Base-by-base conservation (phyloP, 2,888 invertebrate species). In the Dasysyrphus tricinctus region DNA sequence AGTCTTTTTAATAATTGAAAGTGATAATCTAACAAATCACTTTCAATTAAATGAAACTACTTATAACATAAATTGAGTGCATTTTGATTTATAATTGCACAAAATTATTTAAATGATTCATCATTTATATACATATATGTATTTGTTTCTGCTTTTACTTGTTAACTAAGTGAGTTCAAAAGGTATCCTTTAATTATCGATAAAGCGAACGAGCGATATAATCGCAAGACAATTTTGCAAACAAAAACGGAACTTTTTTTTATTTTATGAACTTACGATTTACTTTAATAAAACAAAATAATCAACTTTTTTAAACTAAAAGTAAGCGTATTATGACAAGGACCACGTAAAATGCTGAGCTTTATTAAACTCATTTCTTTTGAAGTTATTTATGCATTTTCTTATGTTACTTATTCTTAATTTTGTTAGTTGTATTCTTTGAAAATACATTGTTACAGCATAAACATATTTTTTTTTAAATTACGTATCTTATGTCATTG, bases 151-250 rank as follows among this genome's bases (percentile, higher is more conserved):
- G 70, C 37, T 80, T 24, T 61, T 16, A 39, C n/a, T 74, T 72
- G 19, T 63, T 69, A 16, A 34, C 32, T 65, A 57, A 59, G 42
- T 77, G 44, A 74, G 73, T 77, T 82, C 42, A 44, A 78, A 77
- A 82, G 73, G 82, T 82, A 82, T 59, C 82, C 82, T 82, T 78
- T 67, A 61, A 39, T 6, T 49, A 63, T 59, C 67, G 34, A 44
- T 19, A 42, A 63, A 76, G 56, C 56, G 24, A 56, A 3, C 3
- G 24, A 24, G 29, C 14, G 24, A 56, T 14, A n/a, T 3, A 19
- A 24, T n/a, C 11, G 79, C 75, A 65, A 83, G 79, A 83, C 83
- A 83, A 79, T 83, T 83, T 79, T 79, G 49, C 83, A 79, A 83
- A 74, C 74, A 74, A 49, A 44, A 19, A 44, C 39, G 5, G 11